Evolutionary conservation across 2,888 invertebrate genomes (phyloP).

Genomic region (Cepaea hortensis): DNA sequence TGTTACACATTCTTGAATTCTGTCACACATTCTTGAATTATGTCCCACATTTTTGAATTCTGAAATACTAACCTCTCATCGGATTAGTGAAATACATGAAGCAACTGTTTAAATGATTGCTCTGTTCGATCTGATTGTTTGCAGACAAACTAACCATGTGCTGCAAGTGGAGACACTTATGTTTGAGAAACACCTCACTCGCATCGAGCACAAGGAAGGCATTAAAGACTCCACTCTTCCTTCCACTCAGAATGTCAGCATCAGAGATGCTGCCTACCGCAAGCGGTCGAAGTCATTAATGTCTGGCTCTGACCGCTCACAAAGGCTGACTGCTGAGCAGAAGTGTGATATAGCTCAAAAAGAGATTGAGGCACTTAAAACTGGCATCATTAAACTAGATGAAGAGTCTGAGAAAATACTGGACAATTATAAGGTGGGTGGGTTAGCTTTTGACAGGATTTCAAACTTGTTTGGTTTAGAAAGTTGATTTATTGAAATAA

Average conservation of each 20-base stretch:
- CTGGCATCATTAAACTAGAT: conserved; percentile 71
- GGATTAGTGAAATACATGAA: no score
- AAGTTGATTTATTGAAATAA: not conserved
- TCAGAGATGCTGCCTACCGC: conserved; percentile 56
- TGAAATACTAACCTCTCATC: no score
- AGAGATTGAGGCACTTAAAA: conserved; percentile 75
- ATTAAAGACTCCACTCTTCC: conserved; percentile 47
- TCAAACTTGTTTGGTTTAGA: not conserved
- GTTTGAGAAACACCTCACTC: conserved; percentile 75
- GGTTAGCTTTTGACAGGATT: not conserved
- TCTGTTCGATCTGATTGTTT: not conserved
- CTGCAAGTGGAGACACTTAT: conserved; percentile 74
- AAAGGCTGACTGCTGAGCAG: conserved; percentile 74
- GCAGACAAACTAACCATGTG: conserved; percentile 73
- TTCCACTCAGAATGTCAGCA: conserved; percentile 62
- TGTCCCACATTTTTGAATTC: no score
- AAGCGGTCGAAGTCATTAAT: conserved; percentile 70
- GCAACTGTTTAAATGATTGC: no score
- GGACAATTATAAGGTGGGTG: conserved; percentile 72
- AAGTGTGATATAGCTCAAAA: conserved; percentile 76
- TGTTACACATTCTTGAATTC: no score
- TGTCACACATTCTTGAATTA: no score
- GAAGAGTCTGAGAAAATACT: conserved; percentile 75
- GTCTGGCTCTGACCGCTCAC: conserved; percentile 70
- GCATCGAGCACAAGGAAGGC: conserved; percentile 72